These are phyloP conservation scores for Felis catus DNA, from an alignment of 2,113 vertebrate species.

Conservation along the genomic window F.catus_Fca126_mat1.0 CM031419.1:25191001-25191500, in stretches of 20 bases:
- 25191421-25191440: not conserved
- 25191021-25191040: not conserved
- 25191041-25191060: not conserved
- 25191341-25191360: not conserved
- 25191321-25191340: constrained; percentile 1
- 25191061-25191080: not conserved
- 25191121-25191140: too few relatives aligned
- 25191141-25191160: too few relatives aligned
- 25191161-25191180: too few relatives aligned
- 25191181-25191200: too few relatives aligned
- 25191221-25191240: too few relatives aligned
- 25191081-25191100: too few relatives aligned
- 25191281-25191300: too few relatives aligned
- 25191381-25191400: not conserved
- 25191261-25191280: too few relatives aligned
- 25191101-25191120: too few relatives aligned
- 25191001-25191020: not conserved
- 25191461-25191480: too few relatives aligned
- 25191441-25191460: not conserved
- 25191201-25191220: too few relatives aligned
- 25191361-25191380: not conserved
- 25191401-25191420: not conserved
- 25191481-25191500: not conserved
- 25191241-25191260: too few relatives aligned
- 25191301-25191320: not conserved